Percentiles rank a stretch among this genome's conserved stretches.
phyloP scores from a whole-genome alignment of 1,140 invertebrate genomes.

The Sminthurinus signatus region DNA sequence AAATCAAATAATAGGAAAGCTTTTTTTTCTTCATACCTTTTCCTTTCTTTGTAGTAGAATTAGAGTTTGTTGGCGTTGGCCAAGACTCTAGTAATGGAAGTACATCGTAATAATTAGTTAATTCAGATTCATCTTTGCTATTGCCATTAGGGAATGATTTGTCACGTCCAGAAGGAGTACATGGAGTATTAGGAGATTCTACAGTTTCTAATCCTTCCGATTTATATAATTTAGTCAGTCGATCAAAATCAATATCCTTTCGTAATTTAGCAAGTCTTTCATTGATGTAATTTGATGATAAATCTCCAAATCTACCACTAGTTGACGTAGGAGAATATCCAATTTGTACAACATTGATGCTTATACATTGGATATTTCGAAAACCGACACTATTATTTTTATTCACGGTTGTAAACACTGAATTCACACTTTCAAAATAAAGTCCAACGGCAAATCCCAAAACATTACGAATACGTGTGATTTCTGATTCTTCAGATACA shows the following conservation, averaged over 20 bases:
- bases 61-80: conserved; percentile 7
- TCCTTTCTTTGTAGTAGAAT: conserved; percentile 16
- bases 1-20: too few relatives aligned
- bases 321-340: conserved; percentile 16
- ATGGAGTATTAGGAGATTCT: conserved; percentile 2
- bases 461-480: conserved; percentile 29
- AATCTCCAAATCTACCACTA: conserved; percentile 32
- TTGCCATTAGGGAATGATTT: background rate
- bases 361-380: conserved; percentile 32
- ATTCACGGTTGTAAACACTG: conserved; percentile 33
- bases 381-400: conserved; percentile 38
- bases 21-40: too few relatives aligned
- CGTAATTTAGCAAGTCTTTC: conserved; percentile 28
- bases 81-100: conserved; percentile 36
- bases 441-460: conserved; percentile 33
- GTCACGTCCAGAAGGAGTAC: conserved; percentile 1
- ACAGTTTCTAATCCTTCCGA: conserved; percentile 25
- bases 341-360: conserved; percentile 33
- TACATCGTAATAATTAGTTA: conserved; percentile 21
- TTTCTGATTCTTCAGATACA: conserved; percentile 31
- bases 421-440: conserved; percentile 32
- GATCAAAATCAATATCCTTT: conserved; percentile 31
- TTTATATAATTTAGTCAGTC: conserved; percentile 27
- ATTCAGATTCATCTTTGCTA: conserved; percentile 10
- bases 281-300: conserved; percentile 35